These are phyloP conservation scores for Ectemnius cavifrons DNA, from an alignment of 2,888 invertebrate genomes.

Conservation along the genomic window DNA sequence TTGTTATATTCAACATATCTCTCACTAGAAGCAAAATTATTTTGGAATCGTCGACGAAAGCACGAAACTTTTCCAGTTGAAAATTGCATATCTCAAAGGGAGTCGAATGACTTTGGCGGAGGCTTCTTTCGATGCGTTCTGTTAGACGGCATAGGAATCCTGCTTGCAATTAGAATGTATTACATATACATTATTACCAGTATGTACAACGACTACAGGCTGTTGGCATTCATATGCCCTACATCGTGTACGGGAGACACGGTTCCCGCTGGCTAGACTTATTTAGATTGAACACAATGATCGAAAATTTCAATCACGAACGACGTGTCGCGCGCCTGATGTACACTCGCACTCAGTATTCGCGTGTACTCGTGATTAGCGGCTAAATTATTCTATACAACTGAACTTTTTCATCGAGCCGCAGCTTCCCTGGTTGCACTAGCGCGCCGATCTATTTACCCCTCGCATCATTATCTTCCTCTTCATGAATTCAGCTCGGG, in stretches of 20 bases:
- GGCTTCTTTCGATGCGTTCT: conserved; percentile 22
- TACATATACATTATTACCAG: conserved; percentile 51
- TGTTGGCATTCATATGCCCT: conserved; percentile 34
- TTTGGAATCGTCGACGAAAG: background rate
- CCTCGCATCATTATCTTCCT: background rate
- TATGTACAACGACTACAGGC: conserved; percentile 57
- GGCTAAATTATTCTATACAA: conserved; percentile 33
- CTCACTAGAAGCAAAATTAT: too few relatives aligned
- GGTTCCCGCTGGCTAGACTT: conserved; percentile 51
- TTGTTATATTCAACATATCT: too few relatives aligned
- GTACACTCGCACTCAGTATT: conserved; percentile 48
- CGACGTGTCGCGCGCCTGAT: conserved; percentile 59
- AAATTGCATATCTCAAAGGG: background rate
- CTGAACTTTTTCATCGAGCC: conserved; percentile 12
- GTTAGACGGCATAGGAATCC: conserved; percentile 30
- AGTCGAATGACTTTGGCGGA: background rate
- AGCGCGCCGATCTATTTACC: background rate
- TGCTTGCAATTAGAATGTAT: conserved; percentile 33
- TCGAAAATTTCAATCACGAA: conserved; percentile 69
- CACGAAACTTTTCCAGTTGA: conserved; percentile 1
- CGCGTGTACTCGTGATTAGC: conserved; percentile 41
- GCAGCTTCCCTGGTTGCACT: conserved; percentile 19
- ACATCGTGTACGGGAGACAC: conserved; percentile 36
- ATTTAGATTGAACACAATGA: conserved; percentile 74
- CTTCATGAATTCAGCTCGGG: background rate